Conservation (phyloP, 2,797 vertebrate species). For the Eulemur coronatus region DNA sequence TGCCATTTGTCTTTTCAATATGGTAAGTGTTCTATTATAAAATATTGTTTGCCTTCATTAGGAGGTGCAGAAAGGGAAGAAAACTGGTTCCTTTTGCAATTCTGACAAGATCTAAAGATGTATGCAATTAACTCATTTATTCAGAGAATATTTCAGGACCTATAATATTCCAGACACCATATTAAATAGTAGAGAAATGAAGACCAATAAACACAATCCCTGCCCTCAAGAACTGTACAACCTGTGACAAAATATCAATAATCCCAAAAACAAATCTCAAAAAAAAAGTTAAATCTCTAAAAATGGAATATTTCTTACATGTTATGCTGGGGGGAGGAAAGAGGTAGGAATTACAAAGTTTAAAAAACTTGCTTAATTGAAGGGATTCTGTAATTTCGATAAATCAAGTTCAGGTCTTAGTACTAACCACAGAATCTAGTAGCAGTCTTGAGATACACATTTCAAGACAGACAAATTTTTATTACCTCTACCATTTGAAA, state of each 20-base stretch:
- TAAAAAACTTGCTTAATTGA: neutral
- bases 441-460: neutral
- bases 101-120: slow-evolving; percentile 9
- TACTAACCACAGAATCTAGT: neutral
- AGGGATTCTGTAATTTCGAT: neutral
- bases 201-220: neutral
- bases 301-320: neutral
- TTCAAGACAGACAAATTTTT: slow-evolving; percentile 1
- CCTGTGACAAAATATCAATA: neutral
- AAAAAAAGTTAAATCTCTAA: slow-evolving; percentile 8
- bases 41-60: neutral
- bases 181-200: slow-evolving; percentile 1
- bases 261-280: neutral
- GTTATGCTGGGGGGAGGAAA: neutral
- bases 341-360: neutral
- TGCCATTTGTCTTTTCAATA: neutral
- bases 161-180: neutral
- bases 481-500: slow-evolving; percentile 12
- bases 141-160: slow-evolving; percentile 7
- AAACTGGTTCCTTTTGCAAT: neutral
- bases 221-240: neutral
- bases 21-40: neutral
- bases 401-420: neutral
- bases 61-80: neutral
- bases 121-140: neutral